Evolutionary conservation across 2,797 vertebrate genomes (phyloP).

Genomic region (Lagodon rhomboides): DNA sequence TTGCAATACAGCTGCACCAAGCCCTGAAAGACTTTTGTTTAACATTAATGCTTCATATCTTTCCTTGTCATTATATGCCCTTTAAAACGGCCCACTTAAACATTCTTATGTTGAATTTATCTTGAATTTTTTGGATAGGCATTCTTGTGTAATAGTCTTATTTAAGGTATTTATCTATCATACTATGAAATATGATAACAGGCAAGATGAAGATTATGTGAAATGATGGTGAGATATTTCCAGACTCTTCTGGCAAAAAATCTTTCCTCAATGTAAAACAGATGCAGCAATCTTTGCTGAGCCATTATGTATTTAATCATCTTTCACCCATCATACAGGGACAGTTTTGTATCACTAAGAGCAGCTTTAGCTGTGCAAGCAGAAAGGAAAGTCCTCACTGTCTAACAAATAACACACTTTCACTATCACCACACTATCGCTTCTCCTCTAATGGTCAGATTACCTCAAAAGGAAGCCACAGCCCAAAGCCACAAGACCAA

Average conservation of each 20-base stretch:
- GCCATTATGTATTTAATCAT: slow-evolving; percentile 43
- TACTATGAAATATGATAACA: not conserved
- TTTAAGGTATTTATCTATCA: not conserved
- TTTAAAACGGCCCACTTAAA: not conserved
- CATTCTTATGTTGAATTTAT: not conserved
- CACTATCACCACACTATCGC: slow-evolving; percentile 16
- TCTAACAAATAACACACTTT: slow-evolving; percentile 18
- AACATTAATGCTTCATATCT: not conserved
- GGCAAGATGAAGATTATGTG: slow-evolving; percentile 4
- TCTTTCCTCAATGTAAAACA: slow-evolving; percentile 59
- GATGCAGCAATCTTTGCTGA: slow-evolving; percentile 52
- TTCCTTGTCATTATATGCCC: no score
- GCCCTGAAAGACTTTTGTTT: not conserved
- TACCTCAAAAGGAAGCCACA: slow-evolving; percentile 26
- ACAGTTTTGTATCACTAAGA: slow-evolving; percentile 3
- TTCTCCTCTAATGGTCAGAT: slow-evolving; percentile 32
- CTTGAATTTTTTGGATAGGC: not conserved
- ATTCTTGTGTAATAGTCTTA: not conserved
- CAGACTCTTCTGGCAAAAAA: slow-evolving; percentile 42
- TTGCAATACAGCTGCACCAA: not conserved
- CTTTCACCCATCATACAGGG: slow-evolving; percentile 6
- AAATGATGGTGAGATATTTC: slow-evolving; percentile 43
- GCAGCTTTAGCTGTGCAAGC: not conserved
- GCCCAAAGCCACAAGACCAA: slow-evolving; percentile 32
- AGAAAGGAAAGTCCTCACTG: not conserved